phyloP scores from a whole-genome alignment of 2,797 vertebrate species.

The Acropternis orthonyx region DNA sequence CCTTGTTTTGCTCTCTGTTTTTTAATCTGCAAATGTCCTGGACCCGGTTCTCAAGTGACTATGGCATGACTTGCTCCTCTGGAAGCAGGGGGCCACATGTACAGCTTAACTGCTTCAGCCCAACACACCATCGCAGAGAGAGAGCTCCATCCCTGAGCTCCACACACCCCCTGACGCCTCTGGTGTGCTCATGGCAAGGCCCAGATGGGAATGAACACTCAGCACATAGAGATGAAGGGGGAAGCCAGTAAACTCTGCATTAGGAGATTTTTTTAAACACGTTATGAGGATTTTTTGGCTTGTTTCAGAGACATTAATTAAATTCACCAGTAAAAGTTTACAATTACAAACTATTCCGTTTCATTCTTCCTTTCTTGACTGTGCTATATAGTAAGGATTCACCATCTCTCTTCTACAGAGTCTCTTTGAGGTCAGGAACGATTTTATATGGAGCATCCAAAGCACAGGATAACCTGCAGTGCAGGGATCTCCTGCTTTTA shows the following conservation, averaged over 20 bases:
- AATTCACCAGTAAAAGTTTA: background rate
- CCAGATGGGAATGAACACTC: background rate
- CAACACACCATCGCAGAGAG: background rate
- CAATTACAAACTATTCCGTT: background rate
- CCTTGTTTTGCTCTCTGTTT: background rate
- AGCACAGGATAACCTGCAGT: background rate
- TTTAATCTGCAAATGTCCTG: background rate
- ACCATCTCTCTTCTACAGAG: background rate
- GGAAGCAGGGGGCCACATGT: rapidly evolving
- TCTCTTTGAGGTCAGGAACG: background rate
- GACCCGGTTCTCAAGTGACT: background rate
- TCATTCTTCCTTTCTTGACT: background rate
- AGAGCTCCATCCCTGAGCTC: background rate
- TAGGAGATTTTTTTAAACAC: background rate
- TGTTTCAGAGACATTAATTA: background rate
- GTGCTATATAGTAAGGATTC: background rate
- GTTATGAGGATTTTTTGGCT: background rate
- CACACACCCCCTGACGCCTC: background rate
- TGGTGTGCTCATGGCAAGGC: background rate
- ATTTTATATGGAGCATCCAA: background rate
- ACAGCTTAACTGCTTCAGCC: background rate
- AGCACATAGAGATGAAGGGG: background rate
- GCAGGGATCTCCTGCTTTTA: background rate
- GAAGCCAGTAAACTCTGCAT: background rate
- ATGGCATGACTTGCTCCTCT: background rate